Evolutionary conservation across 2,888 invertebrate genomes (phyloP), one percentile per base, ranked within the genome.

Genomic region (Schizaphis graminum): DNA sequence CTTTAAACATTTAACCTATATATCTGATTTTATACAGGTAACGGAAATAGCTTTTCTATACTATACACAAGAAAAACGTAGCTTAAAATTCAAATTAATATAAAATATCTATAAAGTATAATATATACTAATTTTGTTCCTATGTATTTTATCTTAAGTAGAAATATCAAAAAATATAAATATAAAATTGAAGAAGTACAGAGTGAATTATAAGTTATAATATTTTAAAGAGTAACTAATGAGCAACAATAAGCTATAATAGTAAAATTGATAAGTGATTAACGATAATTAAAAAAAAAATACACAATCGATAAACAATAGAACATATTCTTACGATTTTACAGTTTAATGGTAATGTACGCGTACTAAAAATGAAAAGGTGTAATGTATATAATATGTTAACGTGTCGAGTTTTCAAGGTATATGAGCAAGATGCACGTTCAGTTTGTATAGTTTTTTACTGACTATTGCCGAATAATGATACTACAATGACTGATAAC

Each of bases 401-500:
- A 41, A 91, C 24, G 24, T 77, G 16, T 91, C 28, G 1, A 53
- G 3, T 77, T 77, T 77, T 77, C 35, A 77, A 77, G 35, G 77
- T 77, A 77, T 77, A 77, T 77, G n/a, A 24, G 49, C 16, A 89
- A 77, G 35, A 77, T 89, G 57, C 28, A 21, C 44, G 44, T 89
- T 90, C 57, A 21, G n/a, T 21, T n/a, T 47, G 21, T 44, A 44
- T 44, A 44, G 41, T 44, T 44, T 44, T 44, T 3, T 35, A 35
- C 35, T 77, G 35, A 77, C 77, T 77, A 21, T 77, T 35, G 21
- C 35, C 77, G 77, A 77, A n/a, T 67, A 7, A 57, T 47, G 28
- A 89, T 89, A 44, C 28, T 61, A 77, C 35, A 35, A 77, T 77
- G 35, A 77, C 77, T 77, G 67, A n/a, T 67, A 67, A n/a, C 67